phyloP scores from a whole-genome alignment of 64 coral and sea anemone genomes.

The Stichodactyla mertensii region DNA sequence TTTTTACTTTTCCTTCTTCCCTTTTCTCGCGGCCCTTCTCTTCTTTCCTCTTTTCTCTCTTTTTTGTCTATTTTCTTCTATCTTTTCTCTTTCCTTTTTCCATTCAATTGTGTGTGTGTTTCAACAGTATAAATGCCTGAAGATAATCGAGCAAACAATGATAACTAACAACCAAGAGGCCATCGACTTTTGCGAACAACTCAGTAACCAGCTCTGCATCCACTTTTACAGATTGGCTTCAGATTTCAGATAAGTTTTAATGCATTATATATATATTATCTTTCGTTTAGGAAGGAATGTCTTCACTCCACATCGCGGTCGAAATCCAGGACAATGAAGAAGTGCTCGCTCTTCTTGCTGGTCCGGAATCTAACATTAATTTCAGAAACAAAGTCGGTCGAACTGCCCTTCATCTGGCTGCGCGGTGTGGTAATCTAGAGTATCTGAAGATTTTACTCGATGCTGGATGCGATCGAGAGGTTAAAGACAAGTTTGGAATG shows the following conservation, averaged over 20 bases:
- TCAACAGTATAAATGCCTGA: too few relatives aligned
- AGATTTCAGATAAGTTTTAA: not conserved
- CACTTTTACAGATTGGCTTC: not conserved
- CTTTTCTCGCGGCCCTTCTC: too few relatives aligned
- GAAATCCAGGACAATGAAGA: not conserved
- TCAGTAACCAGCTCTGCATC: too few relatives aligned
- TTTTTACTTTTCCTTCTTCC: too few relatives aligned
- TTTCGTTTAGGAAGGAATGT: constrained; percentile 52
- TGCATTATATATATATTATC: not conserved
- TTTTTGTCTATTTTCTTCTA: too few relatives aligned
- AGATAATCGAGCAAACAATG: too few relatives aligned
- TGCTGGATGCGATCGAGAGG: constrained; percentile 30
- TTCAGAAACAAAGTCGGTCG: constrained; percentile 49
- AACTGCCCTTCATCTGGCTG: constrained; percentile 47
- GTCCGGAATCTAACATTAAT: not conserved
- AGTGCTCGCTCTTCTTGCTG: not conserved
- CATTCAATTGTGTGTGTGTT: too few relatives aligned
- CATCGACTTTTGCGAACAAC: too few relatives aligned
- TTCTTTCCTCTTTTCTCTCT: too few relatives aligned
- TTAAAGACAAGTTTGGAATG: constrained; percentile 52
- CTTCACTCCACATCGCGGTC: constrained; percentile 34
- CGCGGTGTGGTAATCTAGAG: constrained; percentile 24
- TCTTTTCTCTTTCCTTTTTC: too few relatives aligned
- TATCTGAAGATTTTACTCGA: constrained; percentile 35
- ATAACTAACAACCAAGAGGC: too few relatives aligned